Percentiles rank a stretch among this genome's conserved stretches.
These are phyloP conservation scores for Spinus olivaceus DNA, from an alignment of 2,797 vertebrate species.

Conservation along the genomic window DNA sequence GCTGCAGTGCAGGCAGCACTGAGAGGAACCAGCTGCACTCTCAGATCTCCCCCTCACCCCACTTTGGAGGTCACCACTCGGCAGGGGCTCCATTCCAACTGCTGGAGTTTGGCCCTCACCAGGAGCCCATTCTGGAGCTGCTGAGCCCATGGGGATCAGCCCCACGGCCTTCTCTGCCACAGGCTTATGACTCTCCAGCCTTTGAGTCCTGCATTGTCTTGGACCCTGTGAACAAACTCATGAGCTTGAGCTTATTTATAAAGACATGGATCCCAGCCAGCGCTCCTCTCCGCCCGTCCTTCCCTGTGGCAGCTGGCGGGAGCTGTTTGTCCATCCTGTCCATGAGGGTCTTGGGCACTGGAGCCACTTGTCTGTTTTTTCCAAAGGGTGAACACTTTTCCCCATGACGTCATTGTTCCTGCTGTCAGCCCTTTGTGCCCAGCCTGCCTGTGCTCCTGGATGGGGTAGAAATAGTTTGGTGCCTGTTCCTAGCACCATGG, in stretches of 20 bases:
- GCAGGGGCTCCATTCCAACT: neutral
- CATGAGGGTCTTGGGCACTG: neutral
- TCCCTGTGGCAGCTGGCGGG: rapidly evolving
- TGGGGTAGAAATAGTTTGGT: neutral
- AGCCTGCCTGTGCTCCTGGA: neutral
- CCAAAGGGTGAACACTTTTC: neutral
- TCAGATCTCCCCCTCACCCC: neutral
- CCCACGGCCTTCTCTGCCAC: neutral
- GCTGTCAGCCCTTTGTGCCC: neutral
- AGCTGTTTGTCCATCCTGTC: neutral
- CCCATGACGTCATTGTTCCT: neutral
- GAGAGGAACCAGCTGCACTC: neutral
- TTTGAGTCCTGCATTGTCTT: neutral
- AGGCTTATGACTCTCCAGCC: neutral
- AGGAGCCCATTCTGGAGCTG: neutral
- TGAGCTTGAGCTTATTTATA: slow-evolving; percentile 11
- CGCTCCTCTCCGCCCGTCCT: neutral
- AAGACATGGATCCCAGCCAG: neutral
- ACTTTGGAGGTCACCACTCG: rapidly evolving
- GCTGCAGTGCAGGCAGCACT: neutral
- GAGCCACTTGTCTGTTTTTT: neutral
- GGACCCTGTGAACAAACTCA: slow-evolving; percentile 37
- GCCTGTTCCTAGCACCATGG: neutral
- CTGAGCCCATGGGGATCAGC: neutral
- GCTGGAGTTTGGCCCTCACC: neutral